Conservation (phyloP, 2,113 vertebrate genomes). For the Paratilapia polleni region DNA sequence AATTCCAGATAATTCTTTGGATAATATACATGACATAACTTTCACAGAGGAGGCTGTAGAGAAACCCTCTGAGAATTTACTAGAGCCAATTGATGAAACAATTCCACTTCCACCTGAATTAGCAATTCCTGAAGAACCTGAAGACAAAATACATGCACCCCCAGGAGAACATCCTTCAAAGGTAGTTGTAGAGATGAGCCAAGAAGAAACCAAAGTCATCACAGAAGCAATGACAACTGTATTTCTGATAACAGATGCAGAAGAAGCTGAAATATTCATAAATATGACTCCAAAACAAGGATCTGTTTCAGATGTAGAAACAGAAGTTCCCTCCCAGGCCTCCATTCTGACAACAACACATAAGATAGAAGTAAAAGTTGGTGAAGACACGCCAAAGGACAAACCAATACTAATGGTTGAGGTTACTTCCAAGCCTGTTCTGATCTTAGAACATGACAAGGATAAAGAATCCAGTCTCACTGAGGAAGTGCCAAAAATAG, state of each 20-base stretch:
- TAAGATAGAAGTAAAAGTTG: neutral
- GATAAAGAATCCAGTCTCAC: neutral
- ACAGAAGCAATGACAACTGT: neutral
- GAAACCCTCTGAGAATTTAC: neutral
- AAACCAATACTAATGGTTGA: neutral
- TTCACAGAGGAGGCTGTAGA: neutral
- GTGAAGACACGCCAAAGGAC: neutral
- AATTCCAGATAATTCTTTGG: constrained; percentile 7
- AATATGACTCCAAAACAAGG: constrained; percentile 13
- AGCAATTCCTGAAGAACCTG: neutral
- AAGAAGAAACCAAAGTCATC: neutral
- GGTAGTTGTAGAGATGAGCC: neutral
- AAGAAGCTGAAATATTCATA: neutral
- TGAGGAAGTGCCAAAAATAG: neutral
- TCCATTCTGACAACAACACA: neutral
- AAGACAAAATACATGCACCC: neutral
- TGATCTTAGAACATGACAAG: neutral
- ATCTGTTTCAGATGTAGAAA: neutral
- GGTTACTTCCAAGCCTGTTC: constrained; percentile 12
- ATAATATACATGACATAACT: neutral
- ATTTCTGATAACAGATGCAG: constrained; percentile 13
- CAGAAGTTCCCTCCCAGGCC: neutral
- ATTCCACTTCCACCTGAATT: neutral
- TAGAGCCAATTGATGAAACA: neutral
- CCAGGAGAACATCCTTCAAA: constrained; percentile 11